Conservation (phyloP, 2,888 invertebrate genomes). For the Ichneumoninae sp. region DNA sequence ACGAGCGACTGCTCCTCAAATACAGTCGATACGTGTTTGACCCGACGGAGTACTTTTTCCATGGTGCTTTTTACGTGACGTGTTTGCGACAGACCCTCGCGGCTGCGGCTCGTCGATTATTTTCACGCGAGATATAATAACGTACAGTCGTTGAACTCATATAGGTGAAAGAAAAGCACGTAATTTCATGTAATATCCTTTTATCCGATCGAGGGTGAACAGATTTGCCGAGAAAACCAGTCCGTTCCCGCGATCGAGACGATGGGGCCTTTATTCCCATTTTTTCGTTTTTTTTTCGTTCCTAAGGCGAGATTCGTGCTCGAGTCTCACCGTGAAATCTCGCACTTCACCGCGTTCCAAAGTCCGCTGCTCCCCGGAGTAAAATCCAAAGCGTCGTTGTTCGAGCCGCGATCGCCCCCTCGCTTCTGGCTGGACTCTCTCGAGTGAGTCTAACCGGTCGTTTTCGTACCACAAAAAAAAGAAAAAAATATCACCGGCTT, state of each 20-base stretch:
- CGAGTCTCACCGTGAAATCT: conserved; percentile 30
- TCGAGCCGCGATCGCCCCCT: not conserved
- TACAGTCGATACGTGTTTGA: not conserved
- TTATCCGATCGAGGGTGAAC: conserved; percentile 52
- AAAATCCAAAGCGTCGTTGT: conserved; percentile 7
- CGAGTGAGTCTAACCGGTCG: conserved; percentile 17
- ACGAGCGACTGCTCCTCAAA: not conserved
- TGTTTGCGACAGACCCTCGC: conserved; percentile 9
- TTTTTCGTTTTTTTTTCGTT: not conserved
- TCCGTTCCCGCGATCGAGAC: conserved; percentile 37
- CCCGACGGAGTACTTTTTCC: conserved; percentile 17
- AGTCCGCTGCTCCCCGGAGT: not conserved
- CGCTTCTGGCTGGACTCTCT: conserved; percentile 10
- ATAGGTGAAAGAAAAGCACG: conserved; percentile 50
- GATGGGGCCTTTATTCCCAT: conserved; percentile 42
- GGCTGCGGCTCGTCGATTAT: conserved; percentile 26
- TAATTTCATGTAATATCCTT: conserved; percentile 60
- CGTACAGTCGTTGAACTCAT: conserved; percentile 44
- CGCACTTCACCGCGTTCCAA: not conserved
- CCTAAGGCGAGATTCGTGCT: conserved; percentile 12
- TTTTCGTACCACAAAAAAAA: conserved; percentile 54
- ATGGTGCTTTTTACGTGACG: conserved; percentile 4
- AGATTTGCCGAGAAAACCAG: conserved; percentile 50
- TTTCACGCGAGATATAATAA: conserved; percentile 59
- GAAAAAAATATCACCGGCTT: conserved; percentile 9